These are phyloP conservation scores for Thrips palmi DNA, from an alignment of 1,140 invertebrate genomes.

Conservation along the genomic window DNA sequence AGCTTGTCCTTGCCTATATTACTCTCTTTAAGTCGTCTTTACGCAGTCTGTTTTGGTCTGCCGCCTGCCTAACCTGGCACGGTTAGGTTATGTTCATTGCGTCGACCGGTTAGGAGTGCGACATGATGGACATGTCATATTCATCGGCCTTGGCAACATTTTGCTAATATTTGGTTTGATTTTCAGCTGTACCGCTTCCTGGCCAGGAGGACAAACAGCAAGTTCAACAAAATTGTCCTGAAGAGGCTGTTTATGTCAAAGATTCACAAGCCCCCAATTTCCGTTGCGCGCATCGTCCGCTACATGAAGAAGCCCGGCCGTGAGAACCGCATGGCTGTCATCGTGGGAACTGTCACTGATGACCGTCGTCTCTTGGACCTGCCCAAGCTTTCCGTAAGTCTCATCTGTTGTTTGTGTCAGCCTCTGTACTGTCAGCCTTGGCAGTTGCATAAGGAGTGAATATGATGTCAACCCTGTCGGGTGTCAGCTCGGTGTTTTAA, in stretches of 20 bases:
- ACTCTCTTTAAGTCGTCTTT: no score
- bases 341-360: conserved; percentile 91
- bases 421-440: neutral
- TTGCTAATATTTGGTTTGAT: no score
- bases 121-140: no score
- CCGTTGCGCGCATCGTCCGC: conserved; percentile 64
- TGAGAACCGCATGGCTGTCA: conserved; percentile 74
- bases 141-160: no score
- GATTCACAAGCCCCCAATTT: conserved; percentile 85
- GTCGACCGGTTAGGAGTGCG: no score
- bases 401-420: neutral
- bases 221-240: conserved; percentile 93
- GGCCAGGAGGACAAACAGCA: conserved; percentile 80
- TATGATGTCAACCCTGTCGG: neutral
- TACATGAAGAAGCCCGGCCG: conserved; percentile 76
- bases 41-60: no score
- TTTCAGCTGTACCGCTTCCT: conserved; percentile 89
- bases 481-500: neutral
- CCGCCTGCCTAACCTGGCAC: no score
- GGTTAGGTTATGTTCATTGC: no score
- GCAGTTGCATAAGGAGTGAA: neutral
- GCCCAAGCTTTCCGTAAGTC: conserved; percentile 71
- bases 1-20: no score
- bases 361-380: conserved; percentile 82
- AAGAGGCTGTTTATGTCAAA: conserved; percentile 94